phyloP scores from a whole-genome alignment of 2,888 invertebrate genomes.

The Hipparchia sbordonii region DNA sequence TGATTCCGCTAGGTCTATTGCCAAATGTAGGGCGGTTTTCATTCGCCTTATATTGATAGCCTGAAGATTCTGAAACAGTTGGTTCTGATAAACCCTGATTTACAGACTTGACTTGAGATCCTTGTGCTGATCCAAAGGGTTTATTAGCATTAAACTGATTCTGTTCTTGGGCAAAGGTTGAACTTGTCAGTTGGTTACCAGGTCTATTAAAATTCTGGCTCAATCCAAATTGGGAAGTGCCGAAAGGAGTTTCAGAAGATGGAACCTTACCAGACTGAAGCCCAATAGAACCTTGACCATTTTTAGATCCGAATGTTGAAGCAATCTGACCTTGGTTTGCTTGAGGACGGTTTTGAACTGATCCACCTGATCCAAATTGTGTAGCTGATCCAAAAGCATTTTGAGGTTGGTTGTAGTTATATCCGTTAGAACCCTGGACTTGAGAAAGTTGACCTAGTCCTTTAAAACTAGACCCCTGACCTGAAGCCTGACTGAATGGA shows the following conservation, averaged over 20 bases:
- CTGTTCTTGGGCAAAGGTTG: conserved; percentile 17
- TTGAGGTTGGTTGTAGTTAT: conserved; percentile 37
- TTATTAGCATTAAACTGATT: conserved; percentile 22
- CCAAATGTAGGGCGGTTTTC: conserved; percentile 20
- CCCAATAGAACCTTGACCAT: conserved; percentile 18
- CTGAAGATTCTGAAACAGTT: conserved; percentile 13
- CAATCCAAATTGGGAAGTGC: conserved; percentile 36
- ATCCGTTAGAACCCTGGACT: conserved; percentile 28
- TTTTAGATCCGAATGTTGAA: conserved; percentile 6
- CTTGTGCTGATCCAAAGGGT: conserved; percentile 21
- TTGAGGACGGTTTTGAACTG: conserved; percentile 23
- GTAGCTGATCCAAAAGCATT: conserved; percentile 13
- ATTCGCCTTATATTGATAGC: conserved; percentile 14
- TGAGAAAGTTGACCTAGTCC: conserved; percentile 11
- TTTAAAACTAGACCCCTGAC: neutral
- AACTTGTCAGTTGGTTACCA: neutral
- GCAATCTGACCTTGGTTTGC: conserved; percentile 13
- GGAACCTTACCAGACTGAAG: conserved; percentile 14
- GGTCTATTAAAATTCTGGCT: conserved; percentile 9
- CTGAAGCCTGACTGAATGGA: conserved; percentile 8
- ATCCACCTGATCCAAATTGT: conserved; percentile 13
- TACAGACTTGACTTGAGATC: conserved; percentile 16
- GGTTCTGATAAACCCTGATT: conserved; percentile 13
- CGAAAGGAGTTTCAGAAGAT: conserved; percentile 22
- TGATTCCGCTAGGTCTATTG: conserved; percentile 6